Percentiles rank a stretch among this genome's conserved stretches.
phyloP scores from a whole-genome alignment of 2,888 invertebrate genomes.

The Leptothorax acervorum region DNA sequence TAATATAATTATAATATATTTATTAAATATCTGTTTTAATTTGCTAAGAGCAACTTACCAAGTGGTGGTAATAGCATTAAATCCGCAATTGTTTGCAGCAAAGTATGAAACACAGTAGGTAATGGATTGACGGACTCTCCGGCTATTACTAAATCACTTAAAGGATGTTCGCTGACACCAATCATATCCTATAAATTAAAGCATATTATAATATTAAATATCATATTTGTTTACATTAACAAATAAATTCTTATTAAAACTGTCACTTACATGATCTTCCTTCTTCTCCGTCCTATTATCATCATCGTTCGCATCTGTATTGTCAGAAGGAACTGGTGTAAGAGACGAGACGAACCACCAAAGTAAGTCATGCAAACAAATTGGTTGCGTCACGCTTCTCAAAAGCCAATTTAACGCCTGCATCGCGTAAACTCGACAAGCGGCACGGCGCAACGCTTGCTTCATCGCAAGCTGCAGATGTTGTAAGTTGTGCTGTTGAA shows the following conservation, averaged over 20 bases:
- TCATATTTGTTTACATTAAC: not conserved
- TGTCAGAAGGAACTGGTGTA: constrained; percentile 87
- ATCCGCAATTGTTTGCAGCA: constrained; percentile 96
- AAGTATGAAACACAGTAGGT: constrained; percentile 92
- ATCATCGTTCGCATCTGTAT: constrained; percentile 85
- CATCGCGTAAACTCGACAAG: constrained; percentile 94
- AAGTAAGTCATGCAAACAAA: constrained; percentile 96
- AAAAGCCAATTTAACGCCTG: constrained; percentile 98
- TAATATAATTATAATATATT: constrained; percentile 1
- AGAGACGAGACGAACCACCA: constrained; percentile 98
- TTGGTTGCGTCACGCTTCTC: constrained; percentile 95
- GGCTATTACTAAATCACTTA: constrained; percentile 92
- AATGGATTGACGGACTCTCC: constrained; percentile 90
- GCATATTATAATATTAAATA: not conserved
- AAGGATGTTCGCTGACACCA: constrained; percentile 91
- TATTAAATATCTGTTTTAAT: not conserved
- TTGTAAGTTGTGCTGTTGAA: constrained; percentile 94
- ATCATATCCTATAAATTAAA: constrained; percentile 85
- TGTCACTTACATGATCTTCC: constrained; percentile 83
- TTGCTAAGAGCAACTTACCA: constrained; percentile 84
- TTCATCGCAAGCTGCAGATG: constrained; percentile 95
- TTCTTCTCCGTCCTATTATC: constrained; percentile 86
- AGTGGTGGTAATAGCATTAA: constrained; percentile 95
- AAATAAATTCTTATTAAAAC: constrained; percentile 35
- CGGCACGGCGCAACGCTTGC: constrained; percentile 93